phyloP scores from a whole-genome alignment of 2,888 invertebrate species.

The Tromatobia lineatoria region DNA sequence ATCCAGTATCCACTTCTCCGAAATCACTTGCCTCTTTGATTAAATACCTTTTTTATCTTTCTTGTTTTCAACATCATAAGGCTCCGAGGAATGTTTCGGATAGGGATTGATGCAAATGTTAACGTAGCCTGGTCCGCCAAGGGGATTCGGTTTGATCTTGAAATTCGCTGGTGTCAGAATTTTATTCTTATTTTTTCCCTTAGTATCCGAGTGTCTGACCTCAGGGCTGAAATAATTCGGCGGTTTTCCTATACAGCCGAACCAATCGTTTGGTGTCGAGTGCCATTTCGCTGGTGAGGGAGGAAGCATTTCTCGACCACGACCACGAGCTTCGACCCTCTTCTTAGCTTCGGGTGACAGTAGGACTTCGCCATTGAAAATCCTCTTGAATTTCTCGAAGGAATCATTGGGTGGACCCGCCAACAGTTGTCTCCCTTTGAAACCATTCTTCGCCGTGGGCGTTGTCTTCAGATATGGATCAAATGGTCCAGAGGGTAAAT shows the following conservation, averaged over 20 bases:
- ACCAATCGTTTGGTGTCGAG: slow-evolving; percentile 86
- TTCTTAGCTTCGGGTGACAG: slow-evolving; percentile 36
- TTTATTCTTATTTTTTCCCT: slow-evolving; percentile 58
- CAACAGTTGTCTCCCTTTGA: slow-evolving; percentile 74
- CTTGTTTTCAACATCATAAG: slow-evolving; percentile 71
- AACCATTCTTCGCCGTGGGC: slow-evolving; percentile 65
- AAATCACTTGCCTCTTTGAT: slow-evolving; percentile 28
- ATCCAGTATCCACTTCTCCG: background rate
- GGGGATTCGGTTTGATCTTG: slow-evolving; percentile 78
- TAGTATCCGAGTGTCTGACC: slow-evolving; percentile 61
- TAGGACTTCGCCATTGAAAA: slow-evolving; percentile 85
- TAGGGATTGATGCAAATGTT: slow-evolving; percentile 86
- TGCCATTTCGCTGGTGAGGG: slow-evolving; percentile 84
- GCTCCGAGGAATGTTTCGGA: slow-evolving; percentile 78
- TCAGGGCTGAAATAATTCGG: slow-evolving; percentile 79
- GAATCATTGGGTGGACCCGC: slow-evolving; percentile 79
- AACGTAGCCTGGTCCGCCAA: slow-evolving; percentile 86
- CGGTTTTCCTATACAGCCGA: slow-evolving; percentile 85
- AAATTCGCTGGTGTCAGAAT: slow-evolving; percentile 72
- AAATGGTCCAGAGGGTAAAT: slow-evolving; percentile 74
- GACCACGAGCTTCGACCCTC: slow-evolving; percentile 13
- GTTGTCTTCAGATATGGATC: slow-evolving; percentile 65
- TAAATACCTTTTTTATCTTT: slow-evolving; percentile 32
- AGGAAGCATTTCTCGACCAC: slow-evolving; percentile 67
- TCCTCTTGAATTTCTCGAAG: slow-evolving; percentile 85